Evolutionary conservation across 2,113 vertebrate species (phyloP).

Genomic region (Stigmatopora argus): DNA sequence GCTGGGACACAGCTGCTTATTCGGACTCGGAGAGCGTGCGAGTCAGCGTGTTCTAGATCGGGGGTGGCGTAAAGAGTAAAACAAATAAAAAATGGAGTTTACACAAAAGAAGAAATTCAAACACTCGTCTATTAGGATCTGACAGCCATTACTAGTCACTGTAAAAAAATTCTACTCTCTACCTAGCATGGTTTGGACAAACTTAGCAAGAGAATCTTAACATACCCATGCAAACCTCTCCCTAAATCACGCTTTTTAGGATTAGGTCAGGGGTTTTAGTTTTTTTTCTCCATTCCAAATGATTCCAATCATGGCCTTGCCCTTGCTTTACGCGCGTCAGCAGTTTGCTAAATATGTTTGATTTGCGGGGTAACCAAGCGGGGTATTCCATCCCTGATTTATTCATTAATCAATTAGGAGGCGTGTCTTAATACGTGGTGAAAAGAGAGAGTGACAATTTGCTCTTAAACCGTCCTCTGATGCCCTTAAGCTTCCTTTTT

Average conservation of each 20-base stretch:
- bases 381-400: not conserved
- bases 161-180: no score
- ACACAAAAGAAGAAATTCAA: no score
- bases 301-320: not conserved
- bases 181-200: no score
- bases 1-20: slow-evolving; percentile 29
- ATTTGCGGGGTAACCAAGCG: not conserved
- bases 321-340: not conserved
- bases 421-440: no score
- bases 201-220: no score
- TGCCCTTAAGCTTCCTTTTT: not conserved
- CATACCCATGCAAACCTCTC: no score
- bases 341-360: not conserved
- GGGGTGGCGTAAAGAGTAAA: no score
- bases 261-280: not conserved
- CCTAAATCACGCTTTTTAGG: no score
- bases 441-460: not conserved
- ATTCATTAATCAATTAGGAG: not conserved
- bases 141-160: no score
- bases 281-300: not conserved
- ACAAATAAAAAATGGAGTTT: no score
- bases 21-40: slow-evolving; percentile 5
- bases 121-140: no score
- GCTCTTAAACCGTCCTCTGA: not conserved
- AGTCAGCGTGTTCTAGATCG: slow-evolving; percentile 54